Conservation (phyloP, 2,797 vertebrate genomes). For the Helicolenus hilgendorfi region DNA sequence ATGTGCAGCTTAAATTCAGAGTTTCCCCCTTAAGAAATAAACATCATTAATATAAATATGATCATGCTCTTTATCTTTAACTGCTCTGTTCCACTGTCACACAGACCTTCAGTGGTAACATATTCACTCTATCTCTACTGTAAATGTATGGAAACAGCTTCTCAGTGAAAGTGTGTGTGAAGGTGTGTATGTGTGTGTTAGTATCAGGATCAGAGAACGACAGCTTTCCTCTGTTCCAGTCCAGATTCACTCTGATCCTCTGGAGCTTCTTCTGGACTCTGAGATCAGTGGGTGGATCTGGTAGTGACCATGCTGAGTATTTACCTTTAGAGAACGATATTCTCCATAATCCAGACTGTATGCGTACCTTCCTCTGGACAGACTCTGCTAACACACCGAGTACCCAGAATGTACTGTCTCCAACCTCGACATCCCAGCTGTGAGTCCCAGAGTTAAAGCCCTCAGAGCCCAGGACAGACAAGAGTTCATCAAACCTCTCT, state of each 20-base stretch:
- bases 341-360: too few species aligned
- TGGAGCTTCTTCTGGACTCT: too few species aligned
- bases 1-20: neutral
- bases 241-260: too few species aligned
- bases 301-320: too few species aligned
- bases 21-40: neutral
- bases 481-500: neutral
- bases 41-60: neutral
- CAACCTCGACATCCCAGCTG: neutral
- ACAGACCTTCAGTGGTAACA: neutral
- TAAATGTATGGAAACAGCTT: neutral
- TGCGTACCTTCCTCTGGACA: neutral
- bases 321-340: too few species aligned
- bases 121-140: too few species aligned
- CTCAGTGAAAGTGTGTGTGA: too few species aligned
- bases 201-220: too few species aligned
- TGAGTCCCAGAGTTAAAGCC: neutral
- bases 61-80: neutral
- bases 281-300: too few species aligned
- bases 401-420: neutral
- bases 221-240: too few species aligned
- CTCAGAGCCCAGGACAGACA: neutral
- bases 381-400: neutral
- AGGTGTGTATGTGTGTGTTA: too few species aligned
- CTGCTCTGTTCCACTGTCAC: neutral